Conservation (phyloP, 1,140 invertebrate species). For the Eufriesea mexicana region DNA sequence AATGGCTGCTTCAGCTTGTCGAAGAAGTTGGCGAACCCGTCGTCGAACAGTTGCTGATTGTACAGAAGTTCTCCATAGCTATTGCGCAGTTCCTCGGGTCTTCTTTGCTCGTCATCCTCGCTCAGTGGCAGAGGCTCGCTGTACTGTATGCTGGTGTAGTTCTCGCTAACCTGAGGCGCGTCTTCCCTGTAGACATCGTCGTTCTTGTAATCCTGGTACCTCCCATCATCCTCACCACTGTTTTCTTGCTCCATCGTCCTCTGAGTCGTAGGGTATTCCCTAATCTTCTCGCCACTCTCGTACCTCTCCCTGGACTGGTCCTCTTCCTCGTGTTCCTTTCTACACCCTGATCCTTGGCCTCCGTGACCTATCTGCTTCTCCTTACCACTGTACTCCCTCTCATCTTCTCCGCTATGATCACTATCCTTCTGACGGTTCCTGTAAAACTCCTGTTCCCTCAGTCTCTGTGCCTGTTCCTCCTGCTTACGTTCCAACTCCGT, state of each 20-base stretch:
- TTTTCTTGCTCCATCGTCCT: background rate
- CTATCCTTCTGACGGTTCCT: constrained; percentile 18
- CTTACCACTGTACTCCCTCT: constrained; percentile 22
- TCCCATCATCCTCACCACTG: constrained; percentile 9
- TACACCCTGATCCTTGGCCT: constrained; percentile 16
- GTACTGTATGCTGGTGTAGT: constrained; percentile 24
- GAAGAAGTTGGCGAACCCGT: constrained; percentile 51
- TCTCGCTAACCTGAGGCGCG: background rate
- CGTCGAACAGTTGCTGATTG: constrained; percentile 49
- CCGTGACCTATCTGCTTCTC: constrained; percentile 46
- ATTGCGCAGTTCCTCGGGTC: constrained; percentile 61
- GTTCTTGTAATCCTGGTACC: constrained; percentile 39
- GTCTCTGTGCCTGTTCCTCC: constrained; percentile 56
- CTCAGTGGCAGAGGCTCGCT: constrained; percentile 52
- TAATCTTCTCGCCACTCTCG: constrained; percentile 4
- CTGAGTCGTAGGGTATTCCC: background rate
- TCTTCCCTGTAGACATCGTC: constrained; percentile 37
- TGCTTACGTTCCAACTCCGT: constrained; percentile 64
- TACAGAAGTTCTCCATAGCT: constrained; percentile 71
- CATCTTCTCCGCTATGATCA: constrained; percentile 29
- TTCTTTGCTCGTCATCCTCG: constrained; percentile 48
- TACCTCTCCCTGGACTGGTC: constrained; percentile 19
- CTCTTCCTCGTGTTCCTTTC: background rate
- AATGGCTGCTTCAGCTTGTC: constrained; percentile 35
- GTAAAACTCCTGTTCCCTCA: constrained; percentile 59